A percentile compares a stretch with the other conserved stretches of the same genome.
phyloP scores from a whole-genome alignment of 2,888 invertebrate genomes.

The Amiota minor region DNA sequence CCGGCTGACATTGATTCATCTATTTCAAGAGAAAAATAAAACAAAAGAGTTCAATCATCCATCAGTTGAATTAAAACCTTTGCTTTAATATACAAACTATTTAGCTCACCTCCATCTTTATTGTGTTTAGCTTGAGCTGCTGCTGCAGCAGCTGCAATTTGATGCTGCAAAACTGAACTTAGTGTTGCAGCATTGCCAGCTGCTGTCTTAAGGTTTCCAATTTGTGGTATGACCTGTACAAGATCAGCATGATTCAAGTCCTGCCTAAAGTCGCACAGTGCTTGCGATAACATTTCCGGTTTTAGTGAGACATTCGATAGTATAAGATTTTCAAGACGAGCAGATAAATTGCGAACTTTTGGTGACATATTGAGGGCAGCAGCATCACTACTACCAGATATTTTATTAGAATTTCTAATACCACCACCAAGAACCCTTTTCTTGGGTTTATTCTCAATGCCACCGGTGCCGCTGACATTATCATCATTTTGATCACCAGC shows the following conservation, averaged over 20 bases:
- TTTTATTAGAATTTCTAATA: neutral
- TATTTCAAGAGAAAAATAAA: slow-evolving; percentile 24
- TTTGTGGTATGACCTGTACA: slow-evolving; percentile 70
- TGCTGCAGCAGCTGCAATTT: slow-evolving; percentile 57
- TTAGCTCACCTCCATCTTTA: slow-evolving; percentile 33
- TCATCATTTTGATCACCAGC: slow-evolving; percentile 59
- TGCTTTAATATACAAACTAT: slow-evolving; percentile 3
- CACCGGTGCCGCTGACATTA: slow-evolving; percentile 51
- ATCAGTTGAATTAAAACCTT: neutral
- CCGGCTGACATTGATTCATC: slow-evolving; percentile 41
- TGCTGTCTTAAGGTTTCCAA: slow-evolving; percentile 66
- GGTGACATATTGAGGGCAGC: slow-evolving; percentile 50
- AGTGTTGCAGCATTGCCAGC: slow-evolving; percentile 59
- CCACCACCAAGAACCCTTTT: neutral
- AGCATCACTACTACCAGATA: neutral
- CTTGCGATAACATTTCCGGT: slow-evolving; percentile 69
- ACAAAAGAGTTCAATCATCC: neutral
- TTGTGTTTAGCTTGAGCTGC: slow-evolving; percentile 59
- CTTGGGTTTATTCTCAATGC: slow-evolving; percentile 43
- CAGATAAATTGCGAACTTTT: slow-evolving; percentile 66
- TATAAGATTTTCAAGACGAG: slow-evolving; percentile 70
- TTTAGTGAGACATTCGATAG: slow-evolving; percentile 65
- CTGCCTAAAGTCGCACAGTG: slow-evolving; percentile 71
- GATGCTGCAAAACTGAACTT: slow-evolving; percentile 67
- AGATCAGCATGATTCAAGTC: slow-evolving; percentile 70